Base-by-base conservation (phyloP, 1,140 invertebrate species). In the Globodera rostochiensis region DNA sequence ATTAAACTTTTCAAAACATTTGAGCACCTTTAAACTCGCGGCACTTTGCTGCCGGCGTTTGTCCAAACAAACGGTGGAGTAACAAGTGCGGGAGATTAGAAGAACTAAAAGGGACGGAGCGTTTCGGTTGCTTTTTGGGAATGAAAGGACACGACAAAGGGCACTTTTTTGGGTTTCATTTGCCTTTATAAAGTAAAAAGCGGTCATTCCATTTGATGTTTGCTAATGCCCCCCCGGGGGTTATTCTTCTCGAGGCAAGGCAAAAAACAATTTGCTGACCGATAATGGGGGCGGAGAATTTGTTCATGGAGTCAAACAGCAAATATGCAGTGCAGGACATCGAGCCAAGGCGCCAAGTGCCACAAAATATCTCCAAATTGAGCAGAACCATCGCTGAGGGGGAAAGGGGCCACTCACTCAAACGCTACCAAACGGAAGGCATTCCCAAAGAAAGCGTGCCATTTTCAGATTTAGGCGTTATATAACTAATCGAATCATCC, bases 291-390 rank as follows among this genome's bases (percentile, higher is more conserved):
- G 70, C 60, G 46, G 47, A 46, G 25, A 84, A 85, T 83, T 88
- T 88, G 79, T 88, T 88, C 84, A 88, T 90, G 21, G 88, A 89
- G 50, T 88, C 87, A 70, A 88, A 87, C 49, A 90, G 70, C 57
- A 90, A 74, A 80, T 90, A 88, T 25, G 86, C 71, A 15, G 86
- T 88, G 74, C 89, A 88, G 0, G 83, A 84, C 49, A 81, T 60
- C 11, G 78, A 57, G 15, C 86, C 85, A 60, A 86, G 84, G 47
- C 76, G 74, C 87, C 87, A 88, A 19, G 87, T 88, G 2, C 89
- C 87, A 19, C 87, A 80, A 6, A 89, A 81, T 47, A 88, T 73
- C 60, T 88, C 87, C 53, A 84, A 82, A 73, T 88, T 88, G 13
- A 88, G 79, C 21, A 88, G 80, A 4, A 90, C 73, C 87, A 88